Percentiles rank a stretch among this genome's conserved stretches.
phyloP scores from a whole-genome alignment of 2,113 vertebrate species.

The Mirounga angustirostris region DNA sequence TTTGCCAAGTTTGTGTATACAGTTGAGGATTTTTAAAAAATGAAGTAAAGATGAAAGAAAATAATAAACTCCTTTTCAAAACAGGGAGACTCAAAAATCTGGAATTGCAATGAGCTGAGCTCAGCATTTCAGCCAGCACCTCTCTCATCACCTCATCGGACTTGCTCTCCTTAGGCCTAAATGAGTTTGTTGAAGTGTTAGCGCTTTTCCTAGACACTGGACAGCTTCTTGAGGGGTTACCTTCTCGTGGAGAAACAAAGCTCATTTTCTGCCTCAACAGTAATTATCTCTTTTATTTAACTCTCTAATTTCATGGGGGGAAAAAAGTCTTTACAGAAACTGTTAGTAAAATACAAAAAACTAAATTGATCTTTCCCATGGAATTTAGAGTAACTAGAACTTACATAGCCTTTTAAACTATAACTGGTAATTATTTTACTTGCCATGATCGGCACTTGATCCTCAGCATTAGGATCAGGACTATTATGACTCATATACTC shows the following conservation, averaged over 20 bases:
- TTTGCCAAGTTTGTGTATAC: neutral
- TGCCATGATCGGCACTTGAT: neutral
- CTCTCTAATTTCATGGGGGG: neutral
- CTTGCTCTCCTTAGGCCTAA: neutral
- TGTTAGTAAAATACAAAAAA: neutral
- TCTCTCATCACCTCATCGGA: neutral
- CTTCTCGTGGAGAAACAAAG: neutral
- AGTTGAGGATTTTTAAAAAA: neutral
- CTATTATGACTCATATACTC: neutral
- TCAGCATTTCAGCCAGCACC: neutral
- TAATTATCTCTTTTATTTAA: slow-evolving; percentile 3
- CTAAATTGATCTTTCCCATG: neutral
- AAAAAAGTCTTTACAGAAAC: neutral
- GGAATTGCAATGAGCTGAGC: neutral
- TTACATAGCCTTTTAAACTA: neutral
- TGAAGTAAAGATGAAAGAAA: neutral
- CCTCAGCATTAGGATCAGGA: neutral
- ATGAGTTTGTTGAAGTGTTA: neutral
- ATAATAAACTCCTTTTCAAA: slow-evolving; percentile 20
- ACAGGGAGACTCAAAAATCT: neutral
- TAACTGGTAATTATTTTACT: neutral
- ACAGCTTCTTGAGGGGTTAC: neutral
- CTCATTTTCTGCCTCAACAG: neutral
- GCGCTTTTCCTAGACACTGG: neutral
- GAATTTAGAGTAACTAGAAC: neutral